phyloP scores from a whole-genome alignment of 2,113 vertebrate genomes.

The Ceratotherium simum region DNA sequence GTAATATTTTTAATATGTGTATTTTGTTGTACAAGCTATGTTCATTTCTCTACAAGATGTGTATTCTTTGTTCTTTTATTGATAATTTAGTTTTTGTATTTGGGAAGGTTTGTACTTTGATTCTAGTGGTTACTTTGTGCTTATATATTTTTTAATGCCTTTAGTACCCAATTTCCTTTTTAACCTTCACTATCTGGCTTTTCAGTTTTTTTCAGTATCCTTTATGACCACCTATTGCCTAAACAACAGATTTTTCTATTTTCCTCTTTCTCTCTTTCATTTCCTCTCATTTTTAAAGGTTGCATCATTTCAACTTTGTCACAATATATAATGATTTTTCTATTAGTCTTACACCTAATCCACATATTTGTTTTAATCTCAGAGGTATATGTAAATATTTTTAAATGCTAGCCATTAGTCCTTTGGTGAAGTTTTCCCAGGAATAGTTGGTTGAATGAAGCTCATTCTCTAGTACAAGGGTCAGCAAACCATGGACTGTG shows the following conservation, averaged over 20 bases:
- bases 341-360: background rate
- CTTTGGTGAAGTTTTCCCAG: background rate
- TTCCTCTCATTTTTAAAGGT: background rate
- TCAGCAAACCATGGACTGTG: background rate
- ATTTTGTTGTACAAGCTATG: background rate
- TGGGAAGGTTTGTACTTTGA: background rate
- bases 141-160: background rate
- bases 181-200: background rate
- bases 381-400: background rate
- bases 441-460: background rate
- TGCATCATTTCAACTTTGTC: background rate
- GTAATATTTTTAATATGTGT: background rate
- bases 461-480: background rate
- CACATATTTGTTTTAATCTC: background rate
- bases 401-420: background rate
- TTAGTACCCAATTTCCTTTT: background rate
- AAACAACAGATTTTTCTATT: background rate
- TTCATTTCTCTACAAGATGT: background rate
- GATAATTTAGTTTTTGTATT: background rate
- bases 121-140: background rate
- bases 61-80: background rate
- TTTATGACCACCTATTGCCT: background rate
- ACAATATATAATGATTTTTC: background rate
- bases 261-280: background rate
- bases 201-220: background rate